Conservation (phyloP, 1,140 invertebrate species). For the Rhopalosiphum maidis region DNA sequence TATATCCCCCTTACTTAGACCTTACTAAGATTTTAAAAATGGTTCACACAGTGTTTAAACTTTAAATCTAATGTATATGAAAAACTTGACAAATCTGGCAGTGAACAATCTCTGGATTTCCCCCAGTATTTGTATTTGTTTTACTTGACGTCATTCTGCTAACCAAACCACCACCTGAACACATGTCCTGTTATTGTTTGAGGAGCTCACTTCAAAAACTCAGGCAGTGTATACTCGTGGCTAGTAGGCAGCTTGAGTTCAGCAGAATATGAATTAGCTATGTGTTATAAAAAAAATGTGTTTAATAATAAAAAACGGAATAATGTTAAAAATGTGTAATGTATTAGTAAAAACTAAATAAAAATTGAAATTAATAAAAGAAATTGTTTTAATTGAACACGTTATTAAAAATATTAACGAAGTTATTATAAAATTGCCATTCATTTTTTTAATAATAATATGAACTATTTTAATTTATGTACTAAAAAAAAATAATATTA, state of each 20-base stretch:
- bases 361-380: not conserved
- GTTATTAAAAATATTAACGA: not conserved
- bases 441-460: not conserved
- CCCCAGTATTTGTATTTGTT: not conserved
- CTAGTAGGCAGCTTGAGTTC: not conserved
- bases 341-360: not conserved
- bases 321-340: not conserved
- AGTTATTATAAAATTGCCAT: not conserved
- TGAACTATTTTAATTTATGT: not conserved
- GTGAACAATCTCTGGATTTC: not conserved
- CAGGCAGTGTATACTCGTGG: not conserved
- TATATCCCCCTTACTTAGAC: not conserved
- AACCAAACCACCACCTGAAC: not conserved
- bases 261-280: constrained; percentile 18
- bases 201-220: constrained; percentile 14
- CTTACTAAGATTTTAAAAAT: not conserved
- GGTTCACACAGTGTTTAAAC: not conserved
- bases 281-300: not conserved
- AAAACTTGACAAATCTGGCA: constrained; percentile 15
- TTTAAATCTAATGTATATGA: not conserved
- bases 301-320: not conserved
- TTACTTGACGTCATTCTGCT: not conserved
- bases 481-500: not conserved
- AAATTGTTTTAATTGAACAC: not conserved
- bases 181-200: not conserved